Percentiles rank a stretch among this genome's conserved stretches.
These are phyloP conservation scores for Phaetusa simplex DNA, from an alignment of 2,113 vertebrate genomes.

Conservation along the genomic window DNA sequence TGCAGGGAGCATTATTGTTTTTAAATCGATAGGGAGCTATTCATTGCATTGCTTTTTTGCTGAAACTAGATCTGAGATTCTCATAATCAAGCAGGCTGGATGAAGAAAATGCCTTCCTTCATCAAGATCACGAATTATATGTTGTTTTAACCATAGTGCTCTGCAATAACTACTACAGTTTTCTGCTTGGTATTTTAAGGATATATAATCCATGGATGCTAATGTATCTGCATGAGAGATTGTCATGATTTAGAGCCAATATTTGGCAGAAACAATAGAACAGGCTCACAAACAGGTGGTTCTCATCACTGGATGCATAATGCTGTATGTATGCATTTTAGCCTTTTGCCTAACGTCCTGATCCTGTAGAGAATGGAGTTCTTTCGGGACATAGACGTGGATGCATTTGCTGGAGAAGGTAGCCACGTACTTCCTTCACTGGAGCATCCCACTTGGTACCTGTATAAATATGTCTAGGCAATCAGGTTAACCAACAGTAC, in stretches of 20 bases:
- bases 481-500: neutral
- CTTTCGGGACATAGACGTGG: neutral
- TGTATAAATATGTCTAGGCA: neutral
- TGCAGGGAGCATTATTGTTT: neutral
- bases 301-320: constrained; percentile 31
- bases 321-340: neutral
- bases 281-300: constrained; percentile 43
- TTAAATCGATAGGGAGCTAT: neutral
- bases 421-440: neutral
- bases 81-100: neutral
- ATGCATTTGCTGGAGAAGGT: neutral
- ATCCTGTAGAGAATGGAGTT: neutral
- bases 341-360: neutral
- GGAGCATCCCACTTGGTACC: neutral
- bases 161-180: neutral
- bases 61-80: neutral
- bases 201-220: neutral
- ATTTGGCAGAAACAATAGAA: constrained; percentile 12
- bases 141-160: neutral
- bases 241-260: neutral
- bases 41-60: neutral
- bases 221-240: neutral
- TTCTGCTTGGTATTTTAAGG: neutral
- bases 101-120: neutral
- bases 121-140: neutral